phyloP scores from a whole-genome alignment of 2,113 vertebrate genomes.

The Gallinago undulata region DNA sequence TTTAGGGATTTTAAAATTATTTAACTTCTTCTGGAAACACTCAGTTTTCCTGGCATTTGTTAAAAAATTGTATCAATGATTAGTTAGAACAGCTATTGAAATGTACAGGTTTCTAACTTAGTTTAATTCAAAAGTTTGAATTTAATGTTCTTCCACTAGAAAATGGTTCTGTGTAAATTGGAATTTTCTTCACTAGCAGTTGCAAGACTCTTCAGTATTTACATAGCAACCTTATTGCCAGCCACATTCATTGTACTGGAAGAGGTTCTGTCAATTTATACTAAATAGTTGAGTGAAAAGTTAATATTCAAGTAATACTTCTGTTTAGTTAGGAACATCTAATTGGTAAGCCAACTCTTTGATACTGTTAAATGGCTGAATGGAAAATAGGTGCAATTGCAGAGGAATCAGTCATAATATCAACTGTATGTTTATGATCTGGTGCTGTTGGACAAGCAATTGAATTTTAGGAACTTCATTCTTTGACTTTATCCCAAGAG shows the following conservation, averaged over 20 bases:
- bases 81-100: neutral
- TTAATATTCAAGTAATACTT: neutral
- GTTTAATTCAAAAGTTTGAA: neutral
- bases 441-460: neutral
- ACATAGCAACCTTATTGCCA: neutral
- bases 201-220: neutral
- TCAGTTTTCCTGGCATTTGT: neutral
- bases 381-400: neutral
- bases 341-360: neutral
- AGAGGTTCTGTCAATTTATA: neutral
- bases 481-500: neutral
- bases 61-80: accelerated
- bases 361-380: neutral
- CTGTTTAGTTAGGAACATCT: neutral
- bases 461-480: neutral
- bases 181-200: neutral
- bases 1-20: neutral
- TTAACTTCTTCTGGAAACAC: neutral
- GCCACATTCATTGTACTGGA: neutral
- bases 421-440: neutral
- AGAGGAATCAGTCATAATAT: neutral
- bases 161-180: neutral
- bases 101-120: neutral
- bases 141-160: neutral
- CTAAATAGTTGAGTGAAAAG: neutral